A percentile compares a stretch with the other conserved stretches of the same genome.
These are phyloP conservation scores for Lasiurus borealis DNA, from an alignment of 2,113 vertebrate species.

Conservation along the genomic window DNA sequence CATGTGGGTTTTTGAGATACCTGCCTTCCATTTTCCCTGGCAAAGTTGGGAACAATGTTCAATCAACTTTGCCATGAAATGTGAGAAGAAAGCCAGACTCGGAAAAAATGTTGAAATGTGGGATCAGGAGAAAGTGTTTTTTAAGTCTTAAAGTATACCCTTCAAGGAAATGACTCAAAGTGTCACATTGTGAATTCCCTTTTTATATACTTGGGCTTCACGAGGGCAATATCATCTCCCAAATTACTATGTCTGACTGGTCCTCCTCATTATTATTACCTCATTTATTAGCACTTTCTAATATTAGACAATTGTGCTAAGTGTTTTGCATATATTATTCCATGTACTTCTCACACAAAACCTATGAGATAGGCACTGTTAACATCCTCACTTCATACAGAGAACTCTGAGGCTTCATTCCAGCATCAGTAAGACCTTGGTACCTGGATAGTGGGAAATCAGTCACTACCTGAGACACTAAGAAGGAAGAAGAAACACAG, in stretches of 20 bases:
- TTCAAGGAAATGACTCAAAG: constrained; percentile 16
- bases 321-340: constrained; percentile 41
- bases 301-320: constrained; percentile 40
- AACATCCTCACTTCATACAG: neutral
- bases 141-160: neutral
- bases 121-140: neutral
- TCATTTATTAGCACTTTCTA: constrained; percentile 53
- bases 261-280: constrained; percentile 7
- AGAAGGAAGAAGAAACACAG: neutral
- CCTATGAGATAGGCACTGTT: neutral
- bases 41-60: too few species aligned
- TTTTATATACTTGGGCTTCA: neutral
- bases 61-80: neutral
- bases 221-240: neutral
- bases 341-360: neutral
- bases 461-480: neutral
- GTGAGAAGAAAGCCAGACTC: neutral
- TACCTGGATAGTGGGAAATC: neutral
- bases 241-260: constrained; percentile 20
- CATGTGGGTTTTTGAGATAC: too few species aligned
- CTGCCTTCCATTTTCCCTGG: too few species aligned
- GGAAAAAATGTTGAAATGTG: neutral
- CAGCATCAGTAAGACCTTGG: neutral
- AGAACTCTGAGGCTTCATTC: neutral
- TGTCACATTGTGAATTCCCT: neutral